Evolutionary conservation across 37 sponge, comb jelly and placozoan species (phyloP), one percentile per base, ranked within the genome.

Genomic region (Axinella damicornis): DNA sequence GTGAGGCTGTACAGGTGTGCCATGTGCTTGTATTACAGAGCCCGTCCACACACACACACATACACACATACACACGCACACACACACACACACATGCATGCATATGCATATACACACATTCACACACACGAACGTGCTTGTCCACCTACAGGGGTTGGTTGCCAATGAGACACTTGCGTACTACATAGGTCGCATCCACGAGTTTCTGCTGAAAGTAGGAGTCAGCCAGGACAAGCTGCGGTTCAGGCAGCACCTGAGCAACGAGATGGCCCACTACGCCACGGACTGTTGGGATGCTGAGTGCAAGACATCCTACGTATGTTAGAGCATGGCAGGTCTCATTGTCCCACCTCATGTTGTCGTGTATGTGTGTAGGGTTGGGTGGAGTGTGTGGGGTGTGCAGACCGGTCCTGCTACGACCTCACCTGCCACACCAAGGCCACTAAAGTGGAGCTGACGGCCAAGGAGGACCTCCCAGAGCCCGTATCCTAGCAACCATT

Each of bases 261-360:
- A 92, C 46, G 99, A 98, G 88, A 98, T 98, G 99, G 99, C 99
- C n/a, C 99, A 98, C 83, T 98, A 98, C 66, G 99, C 99, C 68
- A 81, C 77, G 32, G 99, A 98, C 88, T 98, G 99, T 72, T 98
- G 99, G 99, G 99, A 98, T 60, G 99, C 97, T 25, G 99, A 98
- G 83, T 96, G 97, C 85, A 79, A 85, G 46, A 98, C 99, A 54
- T 87, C 97, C 31, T 98, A 96, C 67, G 94, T 93, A 52, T 53
- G 88, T 65, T 4, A 25, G 63, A 11, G 25, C 4, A 46, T 46
- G 46, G 4, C 46, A 46, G 4, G 6, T 46, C 46, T 46, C 46
- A n/a, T n/a, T n/a, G n/a, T 46, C 46, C 9, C 46, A 18, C 46
- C 53, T 46, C n/a, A 17, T 66, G 30, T 1, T 36, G n/a, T 57